Evolutionary conservation across 1,140 invertebrate genomes (phyloP), one percentile per base, ranked within the genome.

Genomic region (Sitobion miscanthi): DNA sequence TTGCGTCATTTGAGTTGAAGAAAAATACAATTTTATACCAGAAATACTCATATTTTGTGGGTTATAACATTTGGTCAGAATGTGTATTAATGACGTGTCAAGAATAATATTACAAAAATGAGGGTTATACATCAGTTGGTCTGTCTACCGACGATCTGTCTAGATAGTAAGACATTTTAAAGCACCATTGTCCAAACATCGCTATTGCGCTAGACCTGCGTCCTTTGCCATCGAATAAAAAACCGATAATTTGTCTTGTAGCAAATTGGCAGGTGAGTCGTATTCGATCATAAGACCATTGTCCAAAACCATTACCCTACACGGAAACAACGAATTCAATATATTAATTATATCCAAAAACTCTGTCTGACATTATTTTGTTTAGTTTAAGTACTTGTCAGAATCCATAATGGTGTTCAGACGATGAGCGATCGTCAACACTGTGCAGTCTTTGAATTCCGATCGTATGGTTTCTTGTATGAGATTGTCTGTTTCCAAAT

Each of bases 141-240:
- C 38, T 38, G 38, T 38, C 38, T 2, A 38, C 2, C 38, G 38
- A 38, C 38, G 38, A 38, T 38, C 38, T 38, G 38, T 38, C 38
- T 38, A 38, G 38, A 38, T 38, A 38, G 38, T 38, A 38, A 38
- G 38, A 38, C 38, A 38, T 38, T 38, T 38, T 38, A 38, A 38
- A 38, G 38, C 62, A 69, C 25, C 9, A 30, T 69, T n/a, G 9
- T n/a, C 30, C 11, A 9, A 69, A n/a, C 8, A 14, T 30, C 62
- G 30, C 52, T 91, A 93, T 86, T 62, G 94, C 69, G 96, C 96
- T 94, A 97, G 95, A 94, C 98, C 98, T 93, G 98, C 98, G 96
- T 99, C 98, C 95, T 98, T 98, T 62, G 98, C 98, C 98, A 99
- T 98, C 94, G 97, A 96, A 95, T 98, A 98, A 96, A 99, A 99